These are phyloP conservation scores for Zophobas atratus DNA, from an alignment of 1,140 invertebrate species.

Conservation along the genomic window DNA sequence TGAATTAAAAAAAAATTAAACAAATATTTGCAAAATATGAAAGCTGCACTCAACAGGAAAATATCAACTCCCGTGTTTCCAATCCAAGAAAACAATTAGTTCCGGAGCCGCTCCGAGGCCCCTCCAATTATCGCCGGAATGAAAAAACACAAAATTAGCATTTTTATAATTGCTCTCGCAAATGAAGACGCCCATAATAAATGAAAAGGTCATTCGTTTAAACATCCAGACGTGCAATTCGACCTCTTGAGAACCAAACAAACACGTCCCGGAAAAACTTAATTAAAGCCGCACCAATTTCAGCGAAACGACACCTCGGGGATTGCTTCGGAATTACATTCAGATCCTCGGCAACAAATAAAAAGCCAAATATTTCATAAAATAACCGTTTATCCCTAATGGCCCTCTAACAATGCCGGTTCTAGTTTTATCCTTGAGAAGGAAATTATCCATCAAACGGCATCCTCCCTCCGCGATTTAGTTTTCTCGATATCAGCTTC, in stretches of 20 bases:
- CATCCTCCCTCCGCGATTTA: neutral
- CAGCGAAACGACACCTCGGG: slow-evolving; percentile 27
- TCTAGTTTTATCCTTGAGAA: neutral
- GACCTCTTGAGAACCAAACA: slow-evolving; percentile 4
- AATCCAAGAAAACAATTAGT: neutral
- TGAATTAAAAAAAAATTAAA: too few species aligned
- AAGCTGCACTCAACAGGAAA: too few species aligned
- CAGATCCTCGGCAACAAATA: slow-evolving; percentile 6
- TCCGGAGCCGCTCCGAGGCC: neutral
- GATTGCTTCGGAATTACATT: slow-evolving; percentile 8
- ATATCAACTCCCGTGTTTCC: neutral
- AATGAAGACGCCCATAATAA: slow-evolving; percentile 8
- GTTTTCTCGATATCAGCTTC: slow-evolving; percentile 16
- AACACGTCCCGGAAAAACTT: slow-evolving; percentile 8
- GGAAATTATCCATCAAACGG: neutral
- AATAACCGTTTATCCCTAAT: slow-evolving; percentile 14
- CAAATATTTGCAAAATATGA: too few species aligned
- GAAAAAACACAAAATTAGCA: slow-evolving; percentile 2
- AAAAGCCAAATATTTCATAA: slow-evolving; percentile 7
- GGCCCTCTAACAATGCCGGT: neutral
- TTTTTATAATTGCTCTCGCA: slow-evolving; percentile 8
- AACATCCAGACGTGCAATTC: neutral
- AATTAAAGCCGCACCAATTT: slow-evolving; percentile 27
- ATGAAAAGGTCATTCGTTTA: slow-evolving; percentile 1
- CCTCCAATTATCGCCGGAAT: neutral